Evolutionary conservation across 2,888 invertebrate genomes (phyloP).

Genomic region (Nebria salina): DNA sequence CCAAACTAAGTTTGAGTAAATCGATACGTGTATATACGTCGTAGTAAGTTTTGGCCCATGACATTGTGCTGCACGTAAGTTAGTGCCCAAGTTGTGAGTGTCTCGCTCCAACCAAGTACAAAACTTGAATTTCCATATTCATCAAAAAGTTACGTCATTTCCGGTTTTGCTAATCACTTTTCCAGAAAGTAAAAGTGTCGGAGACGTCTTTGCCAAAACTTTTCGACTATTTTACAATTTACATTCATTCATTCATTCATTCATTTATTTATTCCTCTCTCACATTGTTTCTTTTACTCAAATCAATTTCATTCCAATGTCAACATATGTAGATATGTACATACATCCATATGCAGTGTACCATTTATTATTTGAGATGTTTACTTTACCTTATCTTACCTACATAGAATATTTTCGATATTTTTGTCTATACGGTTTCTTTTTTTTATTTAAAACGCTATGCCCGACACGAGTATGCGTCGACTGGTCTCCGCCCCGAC

Average conservation of each 20-base stretch:
- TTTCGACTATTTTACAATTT: background rate
- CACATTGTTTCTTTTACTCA: background rate
- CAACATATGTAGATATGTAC: too few species aligned
- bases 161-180: constrained; percentile 44
- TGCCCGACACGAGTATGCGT: background rate
- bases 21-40: background rate
- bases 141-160: constrained; percentile 45
- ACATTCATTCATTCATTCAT: background rate
- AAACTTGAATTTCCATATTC: constrained; percentile 46
- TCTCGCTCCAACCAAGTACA: constrained; percentile 22
- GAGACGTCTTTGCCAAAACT: background rate
- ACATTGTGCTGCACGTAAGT: background rate
- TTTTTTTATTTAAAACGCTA: background rate
- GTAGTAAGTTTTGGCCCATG: constrained; percentile 1
- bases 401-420: too few species aligned
- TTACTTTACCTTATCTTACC: too few species aligned
- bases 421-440: too few species aligned
- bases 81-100: constrained; percentile 6
- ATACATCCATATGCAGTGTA: too few species aligned
- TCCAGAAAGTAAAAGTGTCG: constrained; percentile 42
- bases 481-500: constrained; percentile 48
- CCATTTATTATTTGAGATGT: too few species aligned
- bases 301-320: too few species aligned
- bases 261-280: background rate
- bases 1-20: background rate